Conservation (phyloP, 1,140 invertebrate genomes). For the Cyphomyrmex costatus region DNA sequence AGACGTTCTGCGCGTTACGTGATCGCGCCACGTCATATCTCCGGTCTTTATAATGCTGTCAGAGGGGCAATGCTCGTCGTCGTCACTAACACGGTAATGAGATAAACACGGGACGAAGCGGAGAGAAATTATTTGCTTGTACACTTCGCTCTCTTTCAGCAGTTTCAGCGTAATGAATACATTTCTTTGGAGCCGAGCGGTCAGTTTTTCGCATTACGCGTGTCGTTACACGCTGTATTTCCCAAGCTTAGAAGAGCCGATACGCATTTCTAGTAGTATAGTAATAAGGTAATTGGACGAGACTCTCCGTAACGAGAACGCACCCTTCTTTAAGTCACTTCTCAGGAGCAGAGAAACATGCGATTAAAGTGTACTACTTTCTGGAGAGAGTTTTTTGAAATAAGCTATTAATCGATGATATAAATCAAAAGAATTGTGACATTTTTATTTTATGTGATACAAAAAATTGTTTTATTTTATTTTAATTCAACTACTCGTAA, state of each 20-base stretch:
- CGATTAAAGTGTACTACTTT: constrained; percentile 14
- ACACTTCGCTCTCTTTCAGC: constrained; percentile 6
- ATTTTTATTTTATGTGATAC: background rate
- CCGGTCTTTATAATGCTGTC: background rate
- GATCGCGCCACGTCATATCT: constrained; percentile 40
- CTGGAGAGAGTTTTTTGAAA: background rate
- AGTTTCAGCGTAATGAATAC: constrained; percentile 39
- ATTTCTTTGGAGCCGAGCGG: constrained; percentile 34
- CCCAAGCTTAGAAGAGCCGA: constrained; percentile 24
- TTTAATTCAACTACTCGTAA: background rate
- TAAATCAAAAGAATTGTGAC: background rate
- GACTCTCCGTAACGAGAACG: background rate
- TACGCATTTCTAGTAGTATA: constrained; percentile 32
- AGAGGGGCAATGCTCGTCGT: background rate
- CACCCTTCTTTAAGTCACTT: background rate
- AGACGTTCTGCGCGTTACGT: constrained; percentile 46
- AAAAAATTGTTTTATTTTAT: background rate
- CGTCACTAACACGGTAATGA: constrained; percentile 40
- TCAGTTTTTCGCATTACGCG: constrained; percentile 51
- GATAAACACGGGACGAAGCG: background rate
- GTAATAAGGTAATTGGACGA: constrained; percentile 54
- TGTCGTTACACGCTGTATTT: constrained; percentile 47
- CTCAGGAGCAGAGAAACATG: background rate
- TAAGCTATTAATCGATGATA: background rate
- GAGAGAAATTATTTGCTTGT: constrained; percentile 28